Percentiles rank a stretch among this genome's conserved stretches.
Conservation (phyloP, 2,888 invertebrate species). For the Heliconius charithonia region DNA sequence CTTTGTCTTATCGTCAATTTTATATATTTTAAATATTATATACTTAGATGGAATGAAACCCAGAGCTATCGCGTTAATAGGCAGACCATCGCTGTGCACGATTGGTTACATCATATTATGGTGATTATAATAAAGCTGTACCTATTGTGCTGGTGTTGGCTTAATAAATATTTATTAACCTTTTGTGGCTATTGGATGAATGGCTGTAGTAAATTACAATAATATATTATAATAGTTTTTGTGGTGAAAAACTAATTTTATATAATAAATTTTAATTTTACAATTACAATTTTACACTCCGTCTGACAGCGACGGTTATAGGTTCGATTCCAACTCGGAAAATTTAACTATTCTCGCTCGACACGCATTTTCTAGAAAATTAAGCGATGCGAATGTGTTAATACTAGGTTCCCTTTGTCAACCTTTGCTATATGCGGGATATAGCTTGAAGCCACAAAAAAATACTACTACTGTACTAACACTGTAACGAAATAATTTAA, state of each 20-base stretch:
- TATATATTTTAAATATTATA: no score
- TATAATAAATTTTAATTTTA: not conserved
- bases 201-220: not conserved
- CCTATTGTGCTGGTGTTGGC: not conserved
- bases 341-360: no score
- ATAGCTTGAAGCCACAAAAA: no score
- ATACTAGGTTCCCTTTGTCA: not conserved
- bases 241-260: not conserved
- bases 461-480: not conserved
- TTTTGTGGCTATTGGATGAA: conserved; percentile 3
- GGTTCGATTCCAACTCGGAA: no score
- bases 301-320: no score
- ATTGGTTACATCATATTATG: not conserved
- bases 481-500: not conserved
- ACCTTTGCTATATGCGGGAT: not conserved
- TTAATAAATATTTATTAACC: conserved; percentile 2
- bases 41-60: not conserved
- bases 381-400: not conserved
- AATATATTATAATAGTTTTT: not conserved
- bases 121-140: not conserved
- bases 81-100: no score
- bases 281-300: no score
- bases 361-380: not conserved
- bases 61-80: not conserved
- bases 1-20: not conserved